Evolutionary conservation across 2,797 vertebrate species (phyloP), one percentile per base, ranked within the genome.

Genomic region (Sebastes nivosus): DNA sequence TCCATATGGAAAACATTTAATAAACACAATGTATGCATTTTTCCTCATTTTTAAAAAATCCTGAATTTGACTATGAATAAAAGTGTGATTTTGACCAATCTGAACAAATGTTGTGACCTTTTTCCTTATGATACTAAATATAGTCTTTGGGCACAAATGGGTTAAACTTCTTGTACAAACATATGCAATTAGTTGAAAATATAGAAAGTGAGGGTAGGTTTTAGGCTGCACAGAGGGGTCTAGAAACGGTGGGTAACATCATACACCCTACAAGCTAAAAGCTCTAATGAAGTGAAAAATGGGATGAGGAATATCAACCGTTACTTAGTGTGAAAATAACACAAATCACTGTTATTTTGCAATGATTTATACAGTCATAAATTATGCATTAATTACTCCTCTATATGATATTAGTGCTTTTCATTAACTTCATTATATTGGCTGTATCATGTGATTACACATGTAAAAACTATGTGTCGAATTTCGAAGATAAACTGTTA

Each of bases 271-370:
- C 30, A 57, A 55, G 54, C 27, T 59, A 27, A 79, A 72, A 34
- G n/a, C 42, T 77, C 24, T 67, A 74, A 75, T 77, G 55, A 77
- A 80, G 55, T 50, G 42, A 74, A 22, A 12, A 63, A 25, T 60
- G 25, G 54, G 30, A 64, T 71, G 52, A 82, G n/a, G 5, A 67
- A 75, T 64, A 82, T 66, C 58, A 25, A 55, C 50, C 14, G 12
- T 66, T 29, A 57, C 52, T 83, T 50, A 16, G 18, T 61, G 61
- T 77, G 8, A 64, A 72, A 70, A 73, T 78, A 12, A 82, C 61
- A 77, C 38, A 80, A 86, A 80, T 79, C 24, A 80, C 29, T 64
- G 27, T 75, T 64, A 85, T 73, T 77, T 75, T 32, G 46, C 2
- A 55, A 34, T 60, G 36, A 74, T 81, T 74, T 55, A 10, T 67